Base-by-base conservation (phyloP, 2,113 vertebrate species). In the Silurus glanis region DNA sequence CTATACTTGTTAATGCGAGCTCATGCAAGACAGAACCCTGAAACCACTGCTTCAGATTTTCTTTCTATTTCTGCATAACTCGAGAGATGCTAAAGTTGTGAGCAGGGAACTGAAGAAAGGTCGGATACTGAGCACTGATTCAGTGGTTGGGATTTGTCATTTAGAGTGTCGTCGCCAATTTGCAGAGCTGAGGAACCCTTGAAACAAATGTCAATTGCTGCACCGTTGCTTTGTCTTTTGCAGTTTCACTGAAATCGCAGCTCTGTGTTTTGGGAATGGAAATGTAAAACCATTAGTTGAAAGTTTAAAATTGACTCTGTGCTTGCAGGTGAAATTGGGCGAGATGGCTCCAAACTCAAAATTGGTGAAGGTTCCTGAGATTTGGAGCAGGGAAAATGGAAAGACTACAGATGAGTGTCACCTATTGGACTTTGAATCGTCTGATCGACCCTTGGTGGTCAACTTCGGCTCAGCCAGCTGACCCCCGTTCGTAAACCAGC, bases 381-480 rank as follows among this genome's bases (percentile, higher is more conserved):
- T 83, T 64, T 94, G 92, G 45, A 89, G 71, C 23, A 58, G 83
- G 0, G 66, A 47, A 28, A 37, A 92, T 23, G 83, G 89, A 84
- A 93, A 89, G 19, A 90, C 84, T 83, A 92, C 91, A 59, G 91
- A 91, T 0, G 94, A 96, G 83, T 99, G 97, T 87, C 96, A 89
- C 86, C 96, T 99, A 51, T 95, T 99, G 90, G 98, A 99, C 93
- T 99, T 99, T 85, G 97, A 96, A 90, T 95, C 94, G 10, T 95
- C 95, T 0, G 95, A 97, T 90, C 95, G 98, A 82, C 98, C 98
- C 0, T 94, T 99, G 88, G 97, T 99, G 90, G 96, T 99, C 89
- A 99, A 99, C 93, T 99, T 99, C 25, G 98, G 98, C 89, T 99
- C 98, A 8, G 97, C 97, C 92, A 98, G 97, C 92, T 99, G 98